Conservation (phyloP, 1,140 invertebrate genomes). For the Drosophila kurseongensis region DNA sequence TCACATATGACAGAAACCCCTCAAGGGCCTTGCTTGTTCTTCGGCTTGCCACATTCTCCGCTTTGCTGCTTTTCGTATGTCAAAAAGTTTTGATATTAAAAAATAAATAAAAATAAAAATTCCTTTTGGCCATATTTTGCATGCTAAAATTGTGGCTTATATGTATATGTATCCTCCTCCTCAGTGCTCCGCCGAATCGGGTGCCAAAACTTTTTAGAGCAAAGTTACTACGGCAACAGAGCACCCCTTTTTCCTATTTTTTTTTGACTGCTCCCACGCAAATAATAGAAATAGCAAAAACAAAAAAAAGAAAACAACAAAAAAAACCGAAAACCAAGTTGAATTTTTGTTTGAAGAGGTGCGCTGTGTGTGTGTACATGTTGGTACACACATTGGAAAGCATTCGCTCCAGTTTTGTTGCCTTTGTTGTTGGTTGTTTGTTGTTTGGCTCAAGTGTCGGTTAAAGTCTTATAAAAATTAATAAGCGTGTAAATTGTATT, state of each 20-base stretch:
- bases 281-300: slow-evolving; percentile 22
- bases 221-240: slow-evolving; percentile 48
- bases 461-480: slow-evolving; percentile 81
- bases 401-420: slow-evolving; percentile 25
- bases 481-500: slow-evolving; percentile 81
- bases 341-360: slow-evolving; percentile 72
- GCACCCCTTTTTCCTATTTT: slow-evolving; percentile 1
- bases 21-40: slow-evolving; percentile 10
- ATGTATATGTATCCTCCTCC: slow-evolving; percentile 25
- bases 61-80: slow-evolving; percentile 15
- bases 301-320: slow-evolving; percentile 23
- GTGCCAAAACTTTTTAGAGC: slow-evolving; percentile 50
- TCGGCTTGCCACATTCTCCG: slow-evolving; percentile 10
- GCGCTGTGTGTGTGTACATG: slow-evolving; percentile 24
- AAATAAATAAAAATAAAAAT: slow-evolving; percentile 52
- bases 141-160: slow-evolving; percentile 69
- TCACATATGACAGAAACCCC: slow-evolving; percentile 37
- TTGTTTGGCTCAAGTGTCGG: slow-evolving; percentile 68
- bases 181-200: slow-evolving; percentile 2
- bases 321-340: slow-evolving; percentile 49
- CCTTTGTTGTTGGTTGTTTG: slow-evolving; percentile 6
- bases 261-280: slow-evolving; percentile 13
- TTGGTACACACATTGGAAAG: slow-evolving; percentile 33
- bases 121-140: slow-evolving; percentile 70
- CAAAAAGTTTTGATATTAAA: slow-evolving; percentile 46